Evolutionary conservation across 2,113 vertebrate species (phyloP).

Genomic region (Scytalopus superciliaris): DNA sequence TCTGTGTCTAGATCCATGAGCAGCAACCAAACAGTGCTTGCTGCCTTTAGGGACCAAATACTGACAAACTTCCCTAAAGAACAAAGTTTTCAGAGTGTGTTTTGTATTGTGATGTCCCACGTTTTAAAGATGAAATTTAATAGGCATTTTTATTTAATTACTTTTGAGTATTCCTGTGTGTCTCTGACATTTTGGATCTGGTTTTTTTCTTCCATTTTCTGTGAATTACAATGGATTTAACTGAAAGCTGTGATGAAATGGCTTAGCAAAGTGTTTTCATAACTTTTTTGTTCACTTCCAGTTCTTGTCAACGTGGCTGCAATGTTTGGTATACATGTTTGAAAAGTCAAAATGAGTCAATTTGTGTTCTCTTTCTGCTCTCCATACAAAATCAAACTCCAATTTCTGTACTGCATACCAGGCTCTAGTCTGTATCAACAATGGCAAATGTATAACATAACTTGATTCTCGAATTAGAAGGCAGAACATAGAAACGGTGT

Average conservation of each 20-base stretch:
- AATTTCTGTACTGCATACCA: background rate
- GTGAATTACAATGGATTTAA: background rate
- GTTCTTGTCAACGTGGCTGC: background rate
- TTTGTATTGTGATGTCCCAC: background rate
- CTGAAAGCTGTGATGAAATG: background rate
- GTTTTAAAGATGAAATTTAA: background rate
- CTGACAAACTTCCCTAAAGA: background rate
- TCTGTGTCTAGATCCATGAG: background rate
- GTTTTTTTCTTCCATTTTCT: background rate
- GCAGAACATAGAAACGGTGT: background rate
- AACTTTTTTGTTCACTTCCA: background rate
- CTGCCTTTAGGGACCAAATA: background rate
- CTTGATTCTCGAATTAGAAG: background rate
- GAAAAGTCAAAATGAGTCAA: background rate
- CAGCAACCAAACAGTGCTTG: background rate
- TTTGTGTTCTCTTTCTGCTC: background rate
- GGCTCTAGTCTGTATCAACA: background rate
- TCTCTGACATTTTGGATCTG: background rate
- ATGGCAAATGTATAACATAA: background rate
- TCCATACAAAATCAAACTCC: background rate
- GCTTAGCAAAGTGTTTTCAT: background rate
- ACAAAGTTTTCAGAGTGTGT: background rate
- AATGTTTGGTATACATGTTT: background rate
- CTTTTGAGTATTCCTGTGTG: background rate
- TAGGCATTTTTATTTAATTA: background rate